Base-by-base conservation (phyloP, 1,140 invertebrate genomes). In the Anthonomus grandis region DNA sequence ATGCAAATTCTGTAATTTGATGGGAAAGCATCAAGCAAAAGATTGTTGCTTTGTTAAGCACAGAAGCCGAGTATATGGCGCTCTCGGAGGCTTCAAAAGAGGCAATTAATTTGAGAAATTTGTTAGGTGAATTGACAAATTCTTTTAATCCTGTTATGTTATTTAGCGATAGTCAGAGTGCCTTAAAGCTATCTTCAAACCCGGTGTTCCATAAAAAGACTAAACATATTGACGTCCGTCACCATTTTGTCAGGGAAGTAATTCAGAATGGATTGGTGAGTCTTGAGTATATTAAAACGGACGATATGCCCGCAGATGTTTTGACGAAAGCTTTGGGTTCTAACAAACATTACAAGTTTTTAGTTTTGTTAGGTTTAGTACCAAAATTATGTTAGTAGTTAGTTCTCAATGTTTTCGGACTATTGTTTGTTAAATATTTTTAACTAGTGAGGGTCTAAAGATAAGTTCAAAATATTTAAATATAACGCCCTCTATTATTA, bases 141-240 rank as follows among this genome's bases (percentile, higher is more conserved):
- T 22, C 15, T 1, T 2, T 6, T 36, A 21, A 42, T n/a, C 10
- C 24, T 21, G 25, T 34, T 2, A 24, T 4, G n/a, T n/a, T n/a
- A n/a, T n/a, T n/a, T n/a, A n/a, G n/a, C n/a, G n/a, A 46, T 15
- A 55, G 46, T 21, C 48, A 51, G 34, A 51, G 48, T 51, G 48
- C 48, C 4, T 36, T 38, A 13, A 51, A 51, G 19, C 39, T 55
- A 4, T 31, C 39, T 1, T 2, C 15, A 19, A 77, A 76, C 62
- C 68, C 68, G 6, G 65, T 73, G 18, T 66, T 60, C 31, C 67
- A 74, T 44, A 45, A 57, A 23, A 58, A 69, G 23, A 70, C 69
- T 0, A 77, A 78, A 48, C 75, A 76, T 49, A 76, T 77, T 18
- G 70, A 75, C 49, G 64, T 74, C 5, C 55, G 62, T 6, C 63